Evolutionary conservation across 64 coral and sea anemone genomes (phyloP).

Genomic region (Dendronephthya gigantea): DNA sequence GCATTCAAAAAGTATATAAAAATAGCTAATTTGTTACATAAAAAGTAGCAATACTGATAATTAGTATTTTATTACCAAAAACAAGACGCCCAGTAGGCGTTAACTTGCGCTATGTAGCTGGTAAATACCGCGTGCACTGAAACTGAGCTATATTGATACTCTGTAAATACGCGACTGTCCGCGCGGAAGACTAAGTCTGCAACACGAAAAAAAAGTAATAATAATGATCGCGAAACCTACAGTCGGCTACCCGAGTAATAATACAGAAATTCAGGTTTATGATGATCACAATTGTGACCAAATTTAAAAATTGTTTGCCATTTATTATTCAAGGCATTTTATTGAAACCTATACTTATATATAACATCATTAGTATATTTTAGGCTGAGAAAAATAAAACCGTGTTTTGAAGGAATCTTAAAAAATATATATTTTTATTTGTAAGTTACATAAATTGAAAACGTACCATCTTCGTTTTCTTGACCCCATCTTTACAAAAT

Average conservation of each 20-base stretch:
- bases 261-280: neutral
- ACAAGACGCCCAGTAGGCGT: too few species aligned
- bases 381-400: neutral
- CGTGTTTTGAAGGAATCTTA: neutral
- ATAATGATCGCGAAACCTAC: too few species aligned
- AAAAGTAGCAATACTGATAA: neutral
- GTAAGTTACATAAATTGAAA: neutral
- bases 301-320: neutral
- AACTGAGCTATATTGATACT: too few species aligned
- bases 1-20: neutral
- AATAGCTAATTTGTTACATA: neutral
- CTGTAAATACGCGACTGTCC: too few species aligned
- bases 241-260: too few species aligned
- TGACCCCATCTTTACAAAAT: neutral
- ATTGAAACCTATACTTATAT: neutral
- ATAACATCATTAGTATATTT: neutral
- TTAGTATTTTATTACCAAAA: neutral
- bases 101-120: too few species aligned
- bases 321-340: neutral
- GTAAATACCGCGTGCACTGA: too few species aligned
- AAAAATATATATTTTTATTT: neutral
- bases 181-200: too few species aligned
- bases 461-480: neutral
- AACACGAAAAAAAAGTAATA: too few species aligned
- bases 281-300: neutral